Evolutionary conservation across 1,140 invertebrate genomes (phyloP).

Genomic region (Adoxophyes honmai): DNA sequence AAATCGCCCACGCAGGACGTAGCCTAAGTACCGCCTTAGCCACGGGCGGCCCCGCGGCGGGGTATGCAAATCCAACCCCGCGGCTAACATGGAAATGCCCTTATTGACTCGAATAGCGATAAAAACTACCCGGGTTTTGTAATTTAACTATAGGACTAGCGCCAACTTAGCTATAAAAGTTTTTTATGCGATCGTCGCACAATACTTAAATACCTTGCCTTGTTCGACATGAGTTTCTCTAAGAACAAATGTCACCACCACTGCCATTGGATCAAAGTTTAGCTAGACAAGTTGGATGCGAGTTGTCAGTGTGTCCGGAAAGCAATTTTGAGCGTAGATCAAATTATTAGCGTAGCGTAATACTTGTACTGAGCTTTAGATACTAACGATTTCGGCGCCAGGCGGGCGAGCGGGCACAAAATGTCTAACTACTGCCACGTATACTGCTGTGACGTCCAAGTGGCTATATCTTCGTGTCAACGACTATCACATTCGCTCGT

Average conservation of each 20-base stretch:
- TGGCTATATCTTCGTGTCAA: too few species aligned
- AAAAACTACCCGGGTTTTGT: background rate
- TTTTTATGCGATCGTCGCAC: background rate
- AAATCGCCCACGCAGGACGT: too few species aligned
- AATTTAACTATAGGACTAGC: conserved; percentile 9
- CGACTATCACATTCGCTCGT: too few species aligned
- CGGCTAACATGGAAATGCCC: conserved; percentile 7
- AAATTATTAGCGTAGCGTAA: conserved; percentile 52
- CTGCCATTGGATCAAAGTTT: conserved; percentile 24
- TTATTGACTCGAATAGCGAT: conserved; percentile 13
- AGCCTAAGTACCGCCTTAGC: conserved; percentile 2
- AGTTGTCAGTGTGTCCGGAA: conserved; percentile 56
- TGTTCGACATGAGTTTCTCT: conserved; percentile 9
- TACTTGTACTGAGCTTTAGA: conserved; percentile 54
- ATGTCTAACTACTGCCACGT: too few species aligned
- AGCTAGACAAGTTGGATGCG: conserved; percentile 25
- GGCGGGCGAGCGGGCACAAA: conserved; percentile 25
- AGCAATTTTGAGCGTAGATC: conserved; percentile 45
- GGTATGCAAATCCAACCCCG: conserved; percentile 2
- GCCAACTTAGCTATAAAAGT: background rate
- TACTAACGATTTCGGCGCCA: conserved; percentile 30
- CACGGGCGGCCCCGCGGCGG: background rate
- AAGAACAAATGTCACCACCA: conserved; percentile 15
- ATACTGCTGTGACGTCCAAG: too few species aligned
- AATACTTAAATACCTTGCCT: conserved; percentile 9